These are phyloP conservation scores for Heliconius hermathena DNA, from an alignment of 1,140 invertebrate species.

Conservation along the genomic window DNA sequence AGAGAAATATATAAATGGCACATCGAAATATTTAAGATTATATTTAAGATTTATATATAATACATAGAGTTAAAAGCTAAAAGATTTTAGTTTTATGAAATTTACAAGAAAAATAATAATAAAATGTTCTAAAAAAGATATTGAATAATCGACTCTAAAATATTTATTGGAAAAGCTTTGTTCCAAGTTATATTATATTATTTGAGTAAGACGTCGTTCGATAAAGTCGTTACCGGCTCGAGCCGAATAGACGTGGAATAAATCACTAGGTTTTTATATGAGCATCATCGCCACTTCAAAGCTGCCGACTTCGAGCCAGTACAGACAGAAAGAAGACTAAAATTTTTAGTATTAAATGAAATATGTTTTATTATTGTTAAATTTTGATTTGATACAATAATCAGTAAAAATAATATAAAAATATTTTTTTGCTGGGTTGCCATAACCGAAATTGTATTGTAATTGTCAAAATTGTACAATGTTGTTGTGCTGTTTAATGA, in stretches of 20 bases:
- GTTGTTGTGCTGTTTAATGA: no score
- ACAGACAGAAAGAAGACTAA: neutral
- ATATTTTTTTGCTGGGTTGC: neutral
- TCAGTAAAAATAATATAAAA: neutral
- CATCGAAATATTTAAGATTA: no score
- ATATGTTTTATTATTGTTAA: neutral
- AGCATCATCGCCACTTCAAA: constrained; percentile 31
- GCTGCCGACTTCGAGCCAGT: neutral
- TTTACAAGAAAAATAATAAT: neutral
- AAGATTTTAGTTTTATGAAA: neutral
- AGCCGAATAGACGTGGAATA: constrained; percentile 24
- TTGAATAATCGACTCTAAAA: neutral
- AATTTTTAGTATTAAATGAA: neutral
- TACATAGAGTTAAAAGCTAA: neutral
- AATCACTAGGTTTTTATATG: constrained; percentile 32
- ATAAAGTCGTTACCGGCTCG: constrained; percentile 18
- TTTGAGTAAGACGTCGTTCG: constrained; percentile 7
- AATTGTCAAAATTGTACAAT: no score
- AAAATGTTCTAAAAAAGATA: neutral
- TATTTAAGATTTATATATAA: no score
- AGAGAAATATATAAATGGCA: no score
- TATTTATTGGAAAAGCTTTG: constrained; percentile 6
- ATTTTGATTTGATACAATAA: neutral
- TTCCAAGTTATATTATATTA: neutral
- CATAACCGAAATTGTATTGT: no score